Evolutionary conservation across 2,797 vertebrate species (phyloP), one percentile per base, ranked within the genome.

Genomic region (Semotilus atromaculatus): DNA sequence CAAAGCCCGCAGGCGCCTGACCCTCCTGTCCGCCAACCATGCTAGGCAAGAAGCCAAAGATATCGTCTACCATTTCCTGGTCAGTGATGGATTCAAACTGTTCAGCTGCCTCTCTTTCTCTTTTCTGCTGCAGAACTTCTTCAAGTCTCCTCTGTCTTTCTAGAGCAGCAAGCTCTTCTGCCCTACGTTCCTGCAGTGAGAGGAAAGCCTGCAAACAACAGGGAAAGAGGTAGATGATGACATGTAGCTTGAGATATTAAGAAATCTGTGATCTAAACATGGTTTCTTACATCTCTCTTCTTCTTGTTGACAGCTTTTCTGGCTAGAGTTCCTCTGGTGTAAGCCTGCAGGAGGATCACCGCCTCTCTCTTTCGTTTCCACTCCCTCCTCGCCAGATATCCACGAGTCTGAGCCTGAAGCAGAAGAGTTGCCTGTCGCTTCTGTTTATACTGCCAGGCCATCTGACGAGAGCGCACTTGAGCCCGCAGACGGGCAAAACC

Each of bases 401-500:
- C 96, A 8, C 97, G 94, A 88, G 93, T 90, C 5, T 85, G 83
- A 1, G 96, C 91, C 91, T 99, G 98, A 13, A 99, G 91, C 73
- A 93, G 68, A 10, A 96, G 55, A 74, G 94, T 74, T 0, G 77
- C 91, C 43, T 90, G 88, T 0, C 94, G 90, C 71, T 93, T 91
- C 87, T 90, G 92, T 89, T 94, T 92, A 43, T 98, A 98, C 23
- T 92, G 92, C 70, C 89, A 90, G 0, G 91, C 86, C 18, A 98
- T 90, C 81, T 95, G 94, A 11, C 91, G 96, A 74, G 97, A 94
- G n/a, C 94, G 96, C 55, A 93, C 92, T 48, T 95, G 93, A 0
- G 98, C 97, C 91, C 97, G 98, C 66, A 99, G 93, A 45, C 98
- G 96, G 0, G 94, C 93, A 0, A 97, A 97, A 62, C 98, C 98